Conservation (phyloP, 2,888 invertebrate species). For the Drosophila nr. medialis region DNA sequence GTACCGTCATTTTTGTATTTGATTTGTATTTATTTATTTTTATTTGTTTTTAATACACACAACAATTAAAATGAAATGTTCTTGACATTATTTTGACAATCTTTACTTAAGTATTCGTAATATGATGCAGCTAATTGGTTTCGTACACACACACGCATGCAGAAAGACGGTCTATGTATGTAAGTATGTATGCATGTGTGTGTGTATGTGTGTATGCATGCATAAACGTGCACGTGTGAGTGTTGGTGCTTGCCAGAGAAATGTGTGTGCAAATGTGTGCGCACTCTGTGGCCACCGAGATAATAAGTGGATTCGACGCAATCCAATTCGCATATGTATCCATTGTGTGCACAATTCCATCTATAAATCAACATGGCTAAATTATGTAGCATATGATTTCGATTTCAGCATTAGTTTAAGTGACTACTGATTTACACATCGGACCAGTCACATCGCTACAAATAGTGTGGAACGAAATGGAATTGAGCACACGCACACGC, state of each 20-base stretch:
- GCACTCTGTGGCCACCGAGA: neutral
- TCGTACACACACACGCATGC: neutral
- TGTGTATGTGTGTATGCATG: neutral
- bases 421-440: neutral
- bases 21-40: neutral
- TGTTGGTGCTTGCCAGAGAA: slow-evolving; percentile 1
- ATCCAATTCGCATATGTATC: neutral
- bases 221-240: too few relatives aligned
- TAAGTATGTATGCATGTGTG: neutral
- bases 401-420: slow-evolving; percentile 16
- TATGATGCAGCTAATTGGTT: slow-evolving; percentile 38
- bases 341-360: neutral
- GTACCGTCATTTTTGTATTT: neutral
- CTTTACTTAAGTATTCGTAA: slow-evolving; percentile 30
- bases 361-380: slow-evolving; percentile 1
- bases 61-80: slow-evolving; percentile 36
- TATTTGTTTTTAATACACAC: slow-evolving; percentile 34
- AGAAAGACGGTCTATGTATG: slow-evolving; percentile 2
- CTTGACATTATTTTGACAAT: slow-evolving; percentile 10
- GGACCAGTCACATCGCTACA: neutral
- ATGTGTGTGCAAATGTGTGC: slow-evolving; percentile 6
- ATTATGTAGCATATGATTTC: neutral
- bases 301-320: neutral
- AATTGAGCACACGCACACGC: neutral
- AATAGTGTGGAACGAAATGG: slow-evolving; percentile 3